Evolutionary conservation across 2,797 vertebrate genomes (phyloP).

Genomic region (Tinamus major): DNA sequence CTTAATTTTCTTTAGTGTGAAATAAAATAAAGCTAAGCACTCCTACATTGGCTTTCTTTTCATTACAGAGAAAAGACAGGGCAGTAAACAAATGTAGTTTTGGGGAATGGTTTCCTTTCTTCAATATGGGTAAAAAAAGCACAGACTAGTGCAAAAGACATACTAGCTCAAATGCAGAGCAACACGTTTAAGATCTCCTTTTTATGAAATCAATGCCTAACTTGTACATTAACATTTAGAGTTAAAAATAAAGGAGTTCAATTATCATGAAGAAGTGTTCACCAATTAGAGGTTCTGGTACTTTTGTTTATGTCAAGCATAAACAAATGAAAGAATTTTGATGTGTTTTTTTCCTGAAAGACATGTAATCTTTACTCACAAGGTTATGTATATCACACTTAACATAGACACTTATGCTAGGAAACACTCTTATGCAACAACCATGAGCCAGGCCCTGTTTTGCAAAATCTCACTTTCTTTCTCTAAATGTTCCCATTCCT

Average conservation of each 20-base stretch:
- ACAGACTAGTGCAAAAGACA: not conserved
- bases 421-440: not conserved
- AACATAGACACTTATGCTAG: not conserved
- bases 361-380: not conserved
- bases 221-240: not conserved
- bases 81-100: not conserved
- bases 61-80: not conserved
- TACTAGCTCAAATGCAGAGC: too few relatives aligned
- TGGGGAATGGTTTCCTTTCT: not conserved
- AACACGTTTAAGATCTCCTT: not conserved
- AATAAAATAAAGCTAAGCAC: accelerated
- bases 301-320: not conserved
- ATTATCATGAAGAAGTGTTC: not conserved
- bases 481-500: not conserved
- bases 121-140: not conserved
- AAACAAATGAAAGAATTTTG: not conserved
- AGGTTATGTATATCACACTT: not conserved
- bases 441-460: not conserved
- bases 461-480: not conserved
- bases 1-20: not conserved
- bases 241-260: not conserved
- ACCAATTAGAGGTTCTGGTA: not conserved
- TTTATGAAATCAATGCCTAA: not conserved
- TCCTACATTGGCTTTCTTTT: not conserved
- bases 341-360: not conserved